phyloP scores from a whole-genome alignment of 2,888 invertebrate species.

The Drepanosiphum platanoidis region DNA sequence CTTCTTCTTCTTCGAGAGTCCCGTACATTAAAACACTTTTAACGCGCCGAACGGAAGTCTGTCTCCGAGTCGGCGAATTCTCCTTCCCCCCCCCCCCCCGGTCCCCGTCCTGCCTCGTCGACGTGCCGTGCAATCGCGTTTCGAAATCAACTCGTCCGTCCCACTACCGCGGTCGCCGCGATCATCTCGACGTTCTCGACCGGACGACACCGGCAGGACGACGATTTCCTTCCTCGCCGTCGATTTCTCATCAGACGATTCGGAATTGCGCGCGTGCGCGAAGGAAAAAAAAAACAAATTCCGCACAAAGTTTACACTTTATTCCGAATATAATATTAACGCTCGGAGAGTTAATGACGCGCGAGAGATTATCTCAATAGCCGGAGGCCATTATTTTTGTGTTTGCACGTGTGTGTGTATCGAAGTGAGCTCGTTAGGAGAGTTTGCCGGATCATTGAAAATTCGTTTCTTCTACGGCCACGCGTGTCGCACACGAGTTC shows the following conservation, averaged over 20 bases:
- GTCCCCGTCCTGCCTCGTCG: too few species aligned
- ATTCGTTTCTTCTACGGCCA: neutral
- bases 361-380: conserved; percentile 28
- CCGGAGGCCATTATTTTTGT: conserved; percentile 21
- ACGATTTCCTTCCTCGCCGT: too few species aligned
- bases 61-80: too few species aligned
- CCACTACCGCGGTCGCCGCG: neutral
- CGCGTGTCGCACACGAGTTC: neutral
- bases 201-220: too few species aligned
- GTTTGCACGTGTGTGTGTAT: neutral
- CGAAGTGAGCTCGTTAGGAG: conserved; percentile 9
- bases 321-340: neutral
- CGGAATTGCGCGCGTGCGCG: too few species aligned
- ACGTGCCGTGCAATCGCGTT: neutral
- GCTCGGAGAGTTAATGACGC: conserved; percentile 5
- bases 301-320: neutral
- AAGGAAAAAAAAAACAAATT: too few species aligned
- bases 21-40: neutral
- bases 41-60: neutral
- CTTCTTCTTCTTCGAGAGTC: neutral
- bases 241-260: too few species aligned
- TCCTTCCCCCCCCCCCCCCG: too few species aligned
- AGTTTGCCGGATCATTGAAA: conserved; percentile 17
- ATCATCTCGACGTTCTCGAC: neutral
- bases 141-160: neutral